Conservation (phyloP, 2,888 invertebrate species). For the Invenusta paracnida region DNA sequence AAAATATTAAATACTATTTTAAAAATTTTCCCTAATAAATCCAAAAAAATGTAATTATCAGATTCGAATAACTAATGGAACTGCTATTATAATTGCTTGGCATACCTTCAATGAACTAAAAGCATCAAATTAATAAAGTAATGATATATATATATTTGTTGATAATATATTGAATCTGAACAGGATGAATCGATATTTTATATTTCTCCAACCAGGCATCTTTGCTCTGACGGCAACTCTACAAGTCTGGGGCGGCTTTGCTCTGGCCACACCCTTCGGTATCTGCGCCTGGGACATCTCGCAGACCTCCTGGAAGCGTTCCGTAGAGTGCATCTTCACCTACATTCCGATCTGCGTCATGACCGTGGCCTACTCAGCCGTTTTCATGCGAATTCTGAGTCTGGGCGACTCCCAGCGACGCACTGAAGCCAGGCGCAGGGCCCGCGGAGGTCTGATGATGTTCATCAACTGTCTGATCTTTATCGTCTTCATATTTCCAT, state of each 20-base stretch:
- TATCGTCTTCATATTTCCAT: background rate
- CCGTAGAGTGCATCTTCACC: constrained; percentile 27
- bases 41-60: no score
- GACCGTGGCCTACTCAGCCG: background rate
- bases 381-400: background rate
- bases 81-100: no score
- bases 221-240: background rate
- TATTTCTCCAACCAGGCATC: no score
- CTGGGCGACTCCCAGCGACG: background rate
- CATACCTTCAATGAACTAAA: no score
- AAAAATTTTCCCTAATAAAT: no score
- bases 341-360: constrained; percentile 34
- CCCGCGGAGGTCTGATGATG: constrained; percentile 9
- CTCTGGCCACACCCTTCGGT: background rate
- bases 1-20: no score
- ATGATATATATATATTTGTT: no score
- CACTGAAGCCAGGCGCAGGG: constrained; percentile 3
- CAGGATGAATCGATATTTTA: no score
- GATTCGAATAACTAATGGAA: no score
- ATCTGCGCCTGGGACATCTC: constrained; percentile 11
- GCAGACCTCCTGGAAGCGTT: background rate
- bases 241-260: background rate
- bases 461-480: constrained; percentile 31
- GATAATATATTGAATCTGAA: no score
- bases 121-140: no score